These are phyloP conservation scores for Aythya baeri DNA, from an alignment of 2,113 vertebrate genomes.

Conservation along the genomic window DNA sequence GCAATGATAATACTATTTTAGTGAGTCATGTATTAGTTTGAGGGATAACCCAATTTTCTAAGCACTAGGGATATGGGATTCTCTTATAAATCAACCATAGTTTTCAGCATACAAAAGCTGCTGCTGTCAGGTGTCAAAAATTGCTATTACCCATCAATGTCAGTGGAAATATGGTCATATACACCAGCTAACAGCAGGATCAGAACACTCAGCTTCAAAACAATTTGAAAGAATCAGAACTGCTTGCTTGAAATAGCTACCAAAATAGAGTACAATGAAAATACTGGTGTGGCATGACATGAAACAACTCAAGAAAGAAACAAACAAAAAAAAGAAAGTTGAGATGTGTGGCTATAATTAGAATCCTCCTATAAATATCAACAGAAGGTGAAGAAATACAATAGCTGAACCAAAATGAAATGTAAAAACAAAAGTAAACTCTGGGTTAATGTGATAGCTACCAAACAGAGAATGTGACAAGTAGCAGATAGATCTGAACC, in stretches of 20 bases:
- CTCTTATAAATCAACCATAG: neutral
- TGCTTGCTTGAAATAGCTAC: neutral
- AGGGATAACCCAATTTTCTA: neutral
- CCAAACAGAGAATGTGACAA: neutral
- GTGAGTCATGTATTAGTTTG: neutral
- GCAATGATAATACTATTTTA: neutral
- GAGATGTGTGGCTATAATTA: neutral
- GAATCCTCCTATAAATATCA: neutral
- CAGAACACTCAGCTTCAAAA: slow-evolving; percentile 2
- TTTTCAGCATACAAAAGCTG: neutral
- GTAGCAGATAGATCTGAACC: neutral
- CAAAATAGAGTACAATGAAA: neutral
- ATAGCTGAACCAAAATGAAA: neutral
- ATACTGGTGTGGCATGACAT: neutral
- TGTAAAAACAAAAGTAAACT: neutral
- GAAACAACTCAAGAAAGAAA: neutral
- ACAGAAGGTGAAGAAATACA: neutral
- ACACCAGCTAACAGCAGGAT: neutral
- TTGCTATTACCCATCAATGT: slow-evolving; percentile 20
- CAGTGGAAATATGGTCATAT: neutral
- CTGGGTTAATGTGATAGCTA: neutral
- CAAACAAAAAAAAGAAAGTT: neutral
- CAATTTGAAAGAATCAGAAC: slow-evolving; percentile 41
- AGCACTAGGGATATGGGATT: neutral
- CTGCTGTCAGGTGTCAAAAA: slow-evolving; percentile 7